Percentiles rank a stretch among this genome's conserved stretches.
These are phyloP conservation scores for Andricus curvator DNA, from an alignment of 2,888 invertebrate genomes.

Conservation along the genomic window DNA sequence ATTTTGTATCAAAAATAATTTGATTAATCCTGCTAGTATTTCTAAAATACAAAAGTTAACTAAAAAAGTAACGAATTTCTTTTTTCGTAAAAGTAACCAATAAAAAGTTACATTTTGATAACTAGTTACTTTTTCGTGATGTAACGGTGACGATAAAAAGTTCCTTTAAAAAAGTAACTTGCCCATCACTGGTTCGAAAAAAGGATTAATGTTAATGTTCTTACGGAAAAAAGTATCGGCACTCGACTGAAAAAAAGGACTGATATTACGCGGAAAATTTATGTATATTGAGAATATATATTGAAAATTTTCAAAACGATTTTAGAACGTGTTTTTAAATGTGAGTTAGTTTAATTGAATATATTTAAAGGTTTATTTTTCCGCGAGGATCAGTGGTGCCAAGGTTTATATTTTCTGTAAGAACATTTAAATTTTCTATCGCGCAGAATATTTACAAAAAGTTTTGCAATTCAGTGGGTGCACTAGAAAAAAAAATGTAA, in stretches of 20 bases:
- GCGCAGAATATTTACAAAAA: background rate
- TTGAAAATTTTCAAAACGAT: background rate
- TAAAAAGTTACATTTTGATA: too few relatives aligned
- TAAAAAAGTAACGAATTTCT: too few relatives aligned
- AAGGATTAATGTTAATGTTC: slow-evolving; percentile 17
- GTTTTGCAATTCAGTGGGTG: background rate
- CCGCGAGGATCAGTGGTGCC: slow-evolving; percentile 39
- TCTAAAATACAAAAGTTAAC: too few relatives aligned
- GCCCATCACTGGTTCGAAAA: background rate
- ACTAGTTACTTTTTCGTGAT: too few relatives aligned
- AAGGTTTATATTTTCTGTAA: slow-evolving; percentile 5
- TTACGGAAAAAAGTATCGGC: slow-evolving; percentile 23
- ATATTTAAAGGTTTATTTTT: slow-evolving; percentile 50
- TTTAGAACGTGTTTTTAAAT: slow-evolving; percentile 21
- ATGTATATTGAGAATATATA: slow-evolving; percentile 11
- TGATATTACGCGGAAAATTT: slow-evolving; percentile 20
- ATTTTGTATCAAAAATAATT: too few relatives aligned
- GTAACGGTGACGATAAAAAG: too few relatives aligned
- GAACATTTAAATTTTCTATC: slow-evolving; percentile 8
- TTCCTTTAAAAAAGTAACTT: too few relatives aligned
- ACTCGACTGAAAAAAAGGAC: slow-evolving; percentile 12
- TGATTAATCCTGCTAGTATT: too few relatives aligned
- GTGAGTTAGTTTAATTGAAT: background rate
- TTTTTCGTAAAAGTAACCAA: too few relatives aligned
- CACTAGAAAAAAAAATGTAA: background rate